These are phyloP conservation scores for Prietella phreatophila DNA, from an alignment of 2,113 vertebrate species.

Conservation along the genomic window DNA sequence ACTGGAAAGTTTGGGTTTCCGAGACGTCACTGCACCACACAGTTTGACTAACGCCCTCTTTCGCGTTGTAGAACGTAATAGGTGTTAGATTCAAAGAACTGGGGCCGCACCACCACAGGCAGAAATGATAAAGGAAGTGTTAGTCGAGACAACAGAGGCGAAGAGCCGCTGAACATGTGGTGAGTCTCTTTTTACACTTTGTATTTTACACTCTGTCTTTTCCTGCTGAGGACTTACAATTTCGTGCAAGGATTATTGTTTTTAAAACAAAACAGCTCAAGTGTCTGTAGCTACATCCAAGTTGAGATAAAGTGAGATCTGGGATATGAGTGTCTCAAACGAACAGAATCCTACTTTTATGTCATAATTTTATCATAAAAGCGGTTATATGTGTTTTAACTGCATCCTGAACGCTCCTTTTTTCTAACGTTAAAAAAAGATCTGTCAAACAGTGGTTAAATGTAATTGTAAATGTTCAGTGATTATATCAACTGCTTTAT, in stretches of 20 bases:
- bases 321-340: neutral
- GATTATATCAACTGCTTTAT: neutral
- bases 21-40: constrained; percentile 38
- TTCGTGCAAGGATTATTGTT: neutral
- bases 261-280: neutral
- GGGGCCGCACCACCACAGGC: neutral
- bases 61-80: neutral
- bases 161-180: constrained; percentile 19
- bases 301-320: neutral
- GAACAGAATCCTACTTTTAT: neutral
- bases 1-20: constrained; percentile 52
- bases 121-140: neutral
- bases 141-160: neutral
- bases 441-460: neutral
- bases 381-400: neutral
- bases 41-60: constrained; percentile 8
- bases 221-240: neutral
- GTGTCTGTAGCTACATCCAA: neutral
- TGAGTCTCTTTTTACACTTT: constrained; percentile 15
- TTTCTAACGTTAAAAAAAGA: neutral
- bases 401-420: neutral
- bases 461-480: neutral
- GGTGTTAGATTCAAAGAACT: neutral
- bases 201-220: neutral
- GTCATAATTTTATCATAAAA: neutral